A percentile compares a stretch with the other conserved stretches of the same genome.
Conservation (phyloP, 1,140 invertebrate genomes). For the Elysia chlorotica region DNA sequence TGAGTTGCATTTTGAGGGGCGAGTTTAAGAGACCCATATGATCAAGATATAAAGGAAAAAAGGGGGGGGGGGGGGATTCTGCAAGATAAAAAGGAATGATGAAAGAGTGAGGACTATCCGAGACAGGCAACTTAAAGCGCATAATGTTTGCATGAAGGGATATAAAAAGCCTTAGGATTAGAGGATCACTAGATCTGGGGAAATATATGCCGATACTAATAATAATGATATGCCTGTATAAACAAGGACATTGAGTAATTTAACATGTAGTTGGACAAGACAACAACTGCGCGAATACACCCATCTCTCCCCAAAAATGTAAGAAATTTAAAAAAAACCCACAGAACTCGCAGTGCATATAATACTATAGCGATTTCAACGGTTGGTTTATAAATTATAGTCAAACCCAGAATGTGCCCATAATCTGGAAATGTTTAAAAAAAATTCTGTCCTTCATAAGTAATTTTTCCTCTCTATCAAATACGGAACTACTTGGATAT, state of each 20-base stretch:
- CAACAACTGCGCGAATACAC: too few species aligned
- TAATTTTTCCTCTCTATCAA: too few species aligned
- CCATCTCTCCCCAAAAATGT: too few species aligned
- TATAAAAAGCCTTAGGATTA: background rate
- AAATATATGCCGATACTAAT: background rate
- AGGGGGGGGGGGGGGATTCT: background rate
- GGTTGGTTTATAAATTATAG: too few species aligned
- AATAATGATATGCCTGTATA: background rate
- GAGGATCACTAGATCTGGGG: background rate
- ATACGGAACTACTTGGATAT: too few species aligned
- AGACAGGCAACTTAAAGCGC: background rate
- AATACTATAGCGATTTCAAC: too few species aligned
- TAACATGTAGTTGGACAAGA: background rate
- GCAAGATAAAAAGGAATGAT: background rate
- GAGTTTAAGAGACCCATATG: background rate
- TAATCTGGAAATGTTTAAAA: too few species aligned
- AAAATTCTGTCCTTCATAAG: too few species aligned
- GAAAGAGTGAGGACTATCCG: background rate
- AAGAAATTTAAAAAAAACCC: too few species aligned
- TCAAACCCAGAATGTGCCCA: too few species aligned
- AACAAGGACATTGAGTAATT: background rate
- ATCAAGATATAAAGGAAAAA: background rate
- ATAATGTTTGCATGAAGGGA: background rate
- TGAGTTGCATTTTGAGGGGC: background rate
- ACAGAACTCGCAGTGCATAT: too few species aligned